Evolutionary conservation across 2,888 invertebrate genomes (phyloP).

Genomic region (Ryuthela nishihirai): DNA sequence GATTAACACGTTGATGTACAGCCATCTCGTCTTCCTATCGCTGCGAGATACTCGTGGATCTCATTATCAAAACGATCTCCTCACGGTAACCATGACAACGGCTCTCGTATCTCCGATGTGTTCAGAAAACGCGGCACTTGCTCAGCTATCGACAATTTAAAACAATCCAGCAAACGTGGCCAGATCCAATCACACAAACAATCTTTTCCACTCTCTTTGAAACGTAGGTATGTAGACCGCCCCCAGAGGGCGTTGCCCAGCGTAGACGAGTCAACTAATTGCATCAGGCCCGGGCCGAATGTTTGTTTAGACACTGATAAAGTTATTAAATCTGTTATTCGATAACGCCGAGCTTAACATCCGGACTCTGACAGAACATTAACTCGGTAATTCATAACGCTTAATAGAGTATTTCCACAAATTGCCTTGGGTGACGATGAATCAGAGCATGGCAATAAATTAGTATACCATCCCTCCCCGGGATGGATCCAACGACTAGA

Average conservation of each 20-base stretch:
- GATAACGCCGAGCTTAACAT: slow-evolving; percentile 9
- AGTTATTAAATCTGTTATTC: slow-evolving; percentile 19
- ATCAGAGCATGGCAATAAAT: slow-evolving; percentile 8
- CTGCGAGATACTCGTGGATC: too few relatives aligned
- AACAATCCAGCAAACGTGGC: too few relatives aligned
- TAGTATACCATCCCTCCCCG: slow-evolving; percentile 3
- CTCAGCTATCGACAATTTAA: too few relatives aligned
- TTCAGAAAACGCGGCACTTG: too few relatives aligned
- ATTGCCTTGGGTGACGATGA: neutral
- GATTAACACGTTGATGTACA: too few relatives aligned
- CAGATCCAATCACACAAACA: too few relatives aligned
- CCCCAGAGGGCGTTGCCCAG: slow-evolving; percentile 1
- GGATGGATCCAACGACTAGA: neutral
- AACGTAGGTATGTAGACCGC: too few relatives aligned
- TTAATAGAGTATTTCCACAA: slow-evolving; percentile 2
- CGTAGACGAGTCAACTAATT: slow-evolving; percentile 7
- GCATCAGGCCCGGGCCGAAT: slow-evolving; percentile 1
- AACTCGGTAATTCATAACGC: slow-evolving; percentile 16
- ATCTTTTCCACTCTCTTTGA: too few relatives aligned
- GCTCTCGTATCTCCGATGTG: too few relatives aligned
- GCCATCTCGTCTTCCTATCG: too few relatives aligned
- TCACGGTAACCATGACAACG: too few relatives aligned
- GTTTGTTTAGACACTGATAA: slow-evolving; percentile 14
- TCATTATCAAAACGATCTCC: too few relatives aligned
- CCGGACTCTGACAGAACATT: slow-evolving; percentile 10